Percentiles rank a stretch among this genome's conserved stretches.
Conservation (phyloP, 2,797 vertebrate genomes). For the Diplodus sargus region DNA sequence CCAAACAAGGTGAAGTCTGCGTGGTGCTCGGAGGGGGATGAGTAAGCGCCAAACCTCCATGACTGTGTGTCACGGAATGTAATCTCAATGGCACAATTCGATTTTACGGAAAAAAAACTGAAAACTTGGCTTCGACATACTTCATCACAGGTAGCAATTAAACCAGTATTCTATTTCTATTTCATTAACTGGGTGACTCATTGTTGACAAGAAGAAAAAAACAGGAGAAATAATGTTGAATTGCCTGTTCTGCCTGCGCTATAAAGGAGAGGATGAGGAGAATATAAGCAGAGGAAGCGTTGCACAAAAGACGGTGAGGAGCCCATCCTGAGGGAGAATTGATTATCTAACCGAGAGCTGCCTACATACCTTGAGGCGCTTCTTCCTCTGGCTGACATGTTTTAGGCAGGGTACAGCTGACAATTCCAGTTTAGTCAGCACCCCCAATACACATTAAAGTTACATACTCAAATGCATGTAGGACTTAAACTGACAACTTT, state of each 20-base stretch:
- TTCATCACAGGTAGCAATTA: background rate
- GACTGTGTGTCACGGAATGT: background rate
- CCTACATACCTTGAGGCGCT: background rate
- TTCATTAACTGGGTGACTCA: background rate
- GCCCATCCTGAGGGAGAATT: background rate
- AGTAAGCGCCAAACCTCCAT: background rate
- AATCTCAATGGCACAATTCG: background rate
- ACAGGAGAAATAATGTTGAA: background rate
- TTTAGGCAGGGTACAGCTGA: background rate
- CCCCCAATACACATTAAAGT: background rate
- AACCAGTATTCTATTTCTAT: background rate
- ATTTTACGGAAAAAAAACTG: background rate
- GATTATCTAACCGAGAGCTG: background rate
- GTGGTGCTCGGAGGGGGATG: background rate
- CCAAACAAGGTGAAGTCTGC: background rate
- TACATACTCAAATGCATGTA: background rate
- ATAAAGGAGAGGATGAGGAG: background rate
- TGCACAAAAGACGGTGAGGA: background rate
- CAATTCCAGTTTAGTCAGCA: no score
- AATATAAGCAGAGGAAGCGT: constrained; percentile 3
- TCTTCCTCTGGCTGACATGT: background rate
- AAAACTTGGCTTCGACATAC: background rate
- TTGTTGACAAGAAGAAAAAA: background rate
- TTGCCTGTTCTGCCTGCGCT: background rate
- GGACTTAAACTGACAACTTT: background rate